These are phyloP conservation scores for Arnoldichthys spilopterus DNA, from an alignment of 2,797 vertebrate species.

Conservation along the genomic window DNA sequence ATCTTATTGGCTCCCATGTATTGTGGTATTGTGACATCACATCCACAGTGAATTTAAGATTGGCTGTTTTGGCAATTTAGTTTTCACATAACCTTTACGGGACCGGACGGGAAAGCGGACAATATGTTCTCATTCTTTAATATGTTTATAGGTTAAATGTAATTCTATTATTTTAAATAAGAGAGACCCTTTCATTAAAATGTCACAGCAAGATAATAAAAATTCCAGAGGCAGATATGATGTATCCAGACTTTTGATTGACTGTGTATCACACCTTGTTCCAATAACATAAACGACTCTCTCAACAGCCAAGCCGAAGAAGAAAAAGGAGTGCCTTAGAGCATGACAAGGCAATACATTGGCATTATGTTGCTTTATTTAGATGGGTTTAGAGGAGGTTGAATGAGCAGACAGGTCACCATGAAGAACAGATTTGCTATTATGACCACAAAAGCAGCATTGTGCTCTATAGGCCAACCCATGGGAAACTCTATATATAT, in stretches of 20 bases:
- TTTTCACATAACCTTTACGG: no score
- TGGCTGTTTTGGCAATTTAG: no score
- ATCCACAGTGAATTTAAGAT: no score
- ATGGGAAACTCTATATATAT: background rate
- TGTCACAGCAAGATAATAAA: background rate
- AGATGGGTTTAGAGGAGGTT: constrained; percentile 20
- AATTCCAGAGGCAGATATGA: background rate
- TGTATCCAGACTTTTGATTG: background rate
- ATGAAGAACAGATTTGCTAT: constrained; percentile 26
- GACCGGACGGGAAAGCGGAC: no score
- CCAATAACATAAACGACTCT: background rate
- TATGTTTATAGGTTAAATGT: no score
- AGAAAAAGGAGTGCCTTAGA: background rate
- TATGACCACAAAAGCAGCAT: constrained; percentile 9
- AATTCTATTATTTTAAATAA: no score
- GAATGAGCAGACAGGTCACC: constrained; percentile 11
- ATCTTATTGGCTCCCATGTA: no score
- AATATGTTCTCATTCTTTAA: no score
- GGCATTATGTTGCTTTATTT: constrained; percentile 9
- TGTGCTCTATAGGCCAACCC: constrained; percentile 3
- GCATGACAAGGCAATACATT: constrained; percentile 15
- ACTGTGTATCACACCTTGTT: background rate
- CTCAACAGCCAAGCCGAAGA: background rate
- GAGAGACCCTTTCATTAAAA: background rate
- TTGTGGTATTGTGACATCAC: no score